phyloP scores from a whole-genome alignment of 1,140 invertebrate genomes.

The Daktulosphaira vitifoliae region DNA sequence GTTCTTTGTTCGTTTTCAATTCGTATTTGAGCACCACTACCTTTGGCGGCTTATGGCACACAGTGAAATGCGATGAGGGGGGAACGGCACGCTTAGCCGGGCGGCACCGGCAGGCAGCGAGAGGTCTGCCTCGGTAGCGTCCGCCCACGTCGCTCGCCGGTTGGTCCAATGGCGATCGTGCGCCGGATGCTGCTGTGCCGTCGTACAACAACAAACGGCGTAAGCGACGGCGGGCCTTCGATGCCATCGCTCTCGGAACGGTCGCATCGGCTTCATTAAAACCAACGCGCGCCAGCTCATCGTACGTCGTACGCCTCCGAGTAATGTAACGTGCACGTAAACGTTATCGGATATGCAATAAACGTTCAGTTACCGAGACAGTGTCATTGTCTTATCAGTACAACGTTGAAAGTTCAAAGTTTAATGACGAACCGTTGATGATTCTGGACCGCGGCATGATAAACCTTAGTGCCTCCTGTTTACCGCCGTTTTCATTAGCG shows the following conservation, averaged over 20 bases:
- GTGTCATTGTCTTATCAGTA: too few relatives aligned
- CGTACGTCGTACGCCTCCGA: background rate
- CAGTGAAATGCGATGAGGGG: background rate
- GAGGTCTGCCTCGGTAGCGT: background rate
- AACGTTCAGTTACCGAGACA: too few relatives aligned
- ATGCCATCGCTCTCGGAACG: background rate
- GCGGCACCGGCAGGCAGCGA: background rate
- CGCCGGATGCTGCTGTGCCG: slow-evolving; percentile 14
- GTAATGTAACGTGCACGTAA: background rate
- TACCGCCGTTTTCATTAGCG: too few relatives aligned
- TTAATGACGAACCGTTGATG: background rate
- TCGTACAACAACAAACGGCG: background rate
- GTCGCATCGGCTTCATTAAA: background rate
- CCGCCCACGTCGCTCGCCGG: background rate
- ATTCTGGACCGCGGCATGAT: background rate
- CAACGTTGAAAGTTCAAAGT: too few relatives aligned
- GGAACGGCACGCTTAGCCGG: background rate
- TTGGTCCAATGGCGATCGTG: slow-evolving; percentile 9
- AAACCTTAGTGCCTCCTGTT: background rate
- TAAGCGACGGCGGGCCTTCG: background rate
- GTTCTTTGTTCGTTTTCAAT: too few relatives aligned
- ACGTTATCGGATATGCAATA: too few relatives aligned
- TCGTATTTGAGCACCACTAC: too few relatives aligned
- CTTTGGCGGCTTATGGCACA: too few relatives aligned
- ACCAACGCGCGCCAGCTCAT: background rate